Evolutionary conservation across 2,797 vertebrate genomes (phyloP).

Genomic region (Clamator glandarius): DNA sequence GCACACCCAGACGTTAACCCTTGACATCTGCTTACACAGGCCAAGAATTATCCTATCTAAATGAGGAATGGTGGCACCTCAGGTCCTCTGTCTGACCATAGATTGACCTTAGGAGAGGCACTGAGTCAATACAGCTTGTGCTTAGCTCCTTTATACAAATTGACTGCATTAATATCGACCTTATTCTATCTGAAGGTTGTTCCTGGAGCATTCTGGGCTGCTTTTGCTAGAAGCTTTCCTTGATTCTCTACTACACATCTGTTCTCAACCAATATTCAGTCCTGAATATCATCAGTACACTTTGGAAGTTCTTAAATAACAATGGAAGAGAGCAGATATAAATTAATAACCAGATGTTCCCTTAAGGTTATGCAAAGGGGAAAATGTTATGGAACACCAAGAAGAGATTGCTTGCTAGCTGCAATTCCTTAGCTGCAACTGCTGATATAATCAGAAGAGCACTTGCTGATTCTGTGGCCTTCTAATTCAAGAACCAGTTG

Average conservation of each 20-base stretch:
- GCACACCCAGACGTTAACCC: neutral
- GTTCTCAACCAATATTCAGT: neutral
- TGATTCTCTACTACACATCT: neutral
- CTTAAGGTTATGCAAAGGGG: neutral
- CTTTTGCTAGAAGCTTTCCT: neutral
- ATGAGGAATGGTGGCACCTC: neutral
- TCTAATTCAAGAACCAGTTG: neutral
- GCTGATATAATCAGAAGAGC: neutral
- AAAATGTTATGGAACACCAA: neutral
- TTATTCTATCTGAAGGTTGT: neutral
- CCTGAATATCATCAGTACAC: neutral
- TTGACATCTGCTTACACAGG: neutral
- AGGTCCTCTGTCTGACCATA: rapidly evolving
- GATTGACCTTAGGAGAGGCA: neutral
- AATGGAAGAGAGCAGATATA: neutral
- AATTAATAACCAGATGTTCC: neutral
- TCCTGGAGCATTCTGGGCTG: neutral
- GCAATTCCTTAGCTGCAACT: neutral
- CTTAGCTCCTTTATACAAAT: neutral
- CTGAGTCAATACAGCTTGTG: neutral
- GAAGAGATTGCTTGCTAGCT: neutral
- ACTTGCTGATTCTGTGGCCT: neutral
- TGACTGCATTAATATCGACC: rapidly evolving
- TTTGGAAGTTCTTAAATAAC: neutral
- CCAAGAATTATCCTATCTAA: neutral